These are phyloP conservation scores for Vespertilio murinus DNA, from an alignment of 2,797 vertebrate genomes.

Conservation along the genomic window DNA sequence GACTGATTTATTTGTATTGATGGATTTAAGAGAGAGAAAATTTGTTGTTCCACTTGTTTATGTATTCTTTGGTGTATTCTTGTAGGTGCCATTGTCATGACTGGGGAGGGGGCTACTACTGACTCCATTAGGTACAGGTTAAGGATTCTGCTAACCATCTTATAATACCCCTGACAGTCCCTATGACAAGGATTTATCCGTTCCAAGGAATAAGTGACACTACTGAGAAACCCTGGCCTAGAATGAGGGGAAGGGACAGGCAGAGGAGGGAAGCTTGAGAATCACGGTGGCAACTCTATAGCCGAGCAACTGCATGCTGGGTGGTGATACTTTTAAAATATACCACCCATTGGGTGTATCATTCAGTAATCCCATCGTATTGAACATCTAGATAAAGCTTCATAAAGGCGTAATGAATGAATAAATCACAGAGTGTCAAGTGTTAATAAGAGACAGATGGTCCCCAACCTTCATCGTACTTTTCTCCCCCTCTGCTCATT, in stretches of 20 bases:
- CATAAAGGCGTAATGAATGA: constrained; percentile 15
- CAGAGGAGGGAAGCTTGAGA: not conserved
- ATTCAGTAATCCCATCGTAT: constrained; percentile 2
- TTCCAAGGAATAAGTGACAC: not conserved
- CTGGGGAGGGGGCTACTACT: not conserved
- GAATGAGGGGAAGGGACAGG: not conserved
- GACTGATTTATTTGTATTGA: too few species aligned
- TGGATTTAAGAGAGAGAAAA: too few species aligned
- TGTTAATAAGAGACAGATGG: constrained; percentile 30
- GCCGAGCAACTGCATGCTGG: not conserved
- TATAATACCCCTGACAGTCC: not conserved
- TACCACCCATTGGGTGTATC: not conserved
- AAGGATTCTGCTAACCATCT: not conserved
- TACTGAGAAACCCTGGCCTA: not conserved
- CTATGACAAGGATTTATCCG: not conserved
- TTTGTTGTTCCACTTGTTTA: not conserved
- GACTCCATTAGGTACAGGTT: not conserved
- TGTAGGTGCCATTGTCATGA: not conserved
- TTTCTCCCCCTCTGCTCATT: constrained; percentile 1
- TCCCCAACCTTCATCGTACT: not conserved
- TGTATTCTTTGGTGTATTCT: not conserved
- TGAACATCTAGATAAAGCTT: constrained; percentile 33
- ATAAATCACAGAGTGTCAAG: constrained; percentile 57
- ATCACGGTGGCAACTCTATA: not conserved
- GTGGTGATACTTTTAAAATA: not conserved